These are phyloP conservation scores for Percina caprodes DNA, from an alignment of 2,113 vertebrate species.

Conservation along the genomic window DNA sequence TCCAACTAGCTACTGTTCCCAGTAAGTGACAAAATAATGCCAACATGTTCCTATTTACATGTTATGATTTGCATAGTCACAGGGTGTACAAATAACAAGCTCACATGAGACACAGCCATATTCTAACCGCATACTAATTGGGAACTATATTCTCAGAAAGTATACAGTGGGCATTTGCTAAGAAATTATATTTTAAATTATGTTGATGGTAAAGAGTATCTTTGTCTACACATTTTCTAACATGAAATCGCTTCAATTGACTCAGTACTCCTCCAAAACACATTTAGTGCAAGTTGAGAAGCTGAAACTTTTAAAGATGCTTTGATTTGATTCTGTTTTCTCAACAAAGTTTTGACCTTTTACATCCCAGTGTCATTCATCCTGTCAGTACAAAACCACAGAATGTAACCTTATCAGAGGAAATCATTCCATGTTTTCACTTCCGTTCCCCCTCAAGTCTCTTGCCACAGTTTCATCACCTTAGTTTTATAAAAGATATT, in stretches of 20 bases:
- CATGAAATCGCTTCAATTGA: neutral
- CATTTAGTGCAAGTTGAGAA: neutral
- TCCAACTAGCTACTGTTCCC: too few relatives aligned
- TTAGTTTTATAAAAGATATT: slow-evolving; percentile 13
- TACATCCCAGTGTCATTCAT: slow-evolving; percentile 11
- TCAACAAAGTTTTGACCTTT: slow-evolving; percentile 29
- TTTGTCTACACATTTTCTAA: neutral
- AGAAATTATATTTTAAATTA: too few relatives aligned
- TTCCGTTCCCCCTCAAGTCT: slow-evolving; percentile 10
- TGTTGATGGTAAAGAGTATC: neutral
- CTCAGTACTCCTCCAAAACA: neutral
- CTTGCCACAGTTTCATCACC: neutral
- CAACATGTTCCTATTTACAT: too few relatives aligned
- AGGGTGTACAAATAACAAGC: too few relatives aligned
- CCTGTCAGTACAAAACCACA: slow-evolving; percentile 7
- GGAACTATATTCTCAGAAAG: too few relatives aligned
- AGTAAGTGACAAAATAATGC: too few relatives aligned
- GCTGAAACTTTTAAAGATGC: neutral
- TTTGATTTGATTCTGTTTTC: slow-evolving; percentile 1
- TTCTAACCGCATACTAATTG: too few relatives aligned
- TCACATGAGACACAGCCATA: too few relatives aligned
- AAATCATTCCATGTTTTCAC: slow-evolving; percentile 22
- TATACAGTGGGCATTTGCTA: too few relatives aligned
- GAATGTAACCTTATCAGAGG: slow-evolving; percentile 25
- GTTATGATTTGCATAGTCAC: too few relatives aligned